Percentiles rank a stretch among this genome's conserved stretches.
phyloP scores from a whole-genome alignment of 2,797 vertebrate genomes.

The Percopsis omiscomaycus region DNA sequence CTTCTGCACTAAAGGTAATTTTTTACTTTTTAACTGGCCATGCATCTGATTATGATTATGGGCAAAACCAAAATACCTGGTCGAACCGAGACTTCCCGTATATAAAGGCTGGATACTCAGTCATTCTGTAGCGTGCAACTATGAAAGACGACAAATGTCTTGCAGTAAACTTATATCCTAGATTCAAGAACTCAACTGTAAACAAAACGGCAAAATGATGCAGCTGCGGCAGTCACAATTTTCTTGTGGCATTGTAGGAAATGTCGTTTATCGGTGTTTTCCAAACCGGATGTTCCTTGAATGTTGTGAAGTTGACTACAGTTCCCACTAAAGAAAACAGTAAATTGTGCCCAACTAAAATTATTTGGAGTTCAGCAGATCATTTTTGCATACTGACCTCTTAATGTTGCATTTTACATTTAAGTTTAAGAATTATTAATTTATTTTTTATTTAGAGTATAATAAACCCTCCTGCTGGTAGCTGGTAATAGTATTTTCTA shows the following conservation, averaged over 20 bases:
- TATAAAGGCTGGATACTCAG: conserved; percentile 77
- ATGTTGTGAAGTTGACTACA: conserved; percentile 27
- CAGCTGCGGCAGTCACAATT: neutral
- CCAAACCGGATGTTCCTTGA: fast-evolving
- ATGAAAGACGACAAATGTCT: neutral
- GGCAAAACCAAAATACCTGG: conserved; percentile 77
- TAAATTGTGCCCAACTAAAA: neutral
- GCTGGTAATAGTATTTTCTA: neutral
- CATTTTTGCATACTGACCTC: neutral
- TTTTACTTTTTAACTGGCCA: too few species aligned
- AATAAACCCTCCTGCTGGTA: conserved; percentile 63
- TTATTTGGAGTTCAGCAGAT: neutral
- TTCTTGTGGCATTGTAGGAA: conserved; percentile 53
- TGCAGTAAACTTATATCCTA: too few species aligned
- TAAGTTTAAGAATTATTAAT: neutral
- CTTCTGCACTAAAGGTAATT: too few species aligned
- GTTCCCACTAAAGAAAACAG: conserved; percentile 26
- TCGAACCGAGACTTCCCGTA: conserved; percentile 84
- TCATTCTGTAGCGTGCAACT: conserved; percentile 54
- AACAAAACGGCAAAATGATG: too few species aligned
- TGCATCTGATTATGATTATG: too few species aligned
- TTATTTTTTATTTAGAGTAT: conserved; percentile 24
- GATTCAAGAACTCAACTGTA: too few species aligned
- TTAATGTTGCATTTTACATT: neutral
- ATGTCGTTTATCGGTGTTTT: conserved; percentile 45